Base-by-base conservation (phyloP, 2,113 vertebrate species). In the Peromyscus californicus region DNA sequence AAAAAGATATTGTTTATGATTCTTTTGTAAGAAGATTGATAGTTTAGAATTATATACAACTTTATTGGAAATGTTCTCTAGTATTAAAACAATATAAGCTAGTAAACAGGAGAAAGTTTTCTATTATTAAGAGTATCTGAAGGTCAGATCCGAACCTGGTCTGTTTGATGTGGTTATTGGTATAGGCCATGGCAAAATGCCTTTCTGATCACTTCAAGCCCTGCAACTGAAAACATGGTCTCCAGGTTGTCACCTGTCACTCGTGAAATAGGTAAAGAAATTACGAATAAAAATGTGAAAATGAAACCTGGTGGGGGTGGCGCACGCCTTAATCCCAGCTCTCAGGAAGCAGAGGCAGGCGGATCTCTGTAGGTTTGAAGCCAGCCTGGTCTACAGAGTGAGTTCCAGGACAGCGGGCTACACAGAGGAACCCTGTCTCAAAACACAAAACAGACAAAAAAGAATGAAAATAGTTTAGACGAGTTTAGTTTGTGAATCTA, bases 21-120 rank as follows among this genome's bases (percentile, higher is more conserved):
- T 93, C 51, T 93, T 96, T 96, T 94, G 54, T 57, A 80, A 83
- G 94, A 85, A 92, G 29, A 89, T 26, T 84, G 57, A n/a, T 90
- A 12, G 69, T 92, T 97, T 89, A 92, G 93, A 90, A 83, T 78
- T 83, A 59, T 74, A 45, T 33, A 54, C n/a, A 11, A 90, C 79
- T 83, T 88, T 59, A 61, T 84, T 80, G 75, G 94, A 96, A 78
- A 45, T 90, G 11, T 78, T 31, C 76, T 0, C 70, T 76, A 69
- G 57, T 72, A 24, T 93, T 96, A 89, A 84, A 96, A 24, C 51
- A 45, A 61, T 4, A 3, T 70, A 88, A 21, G 31, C 70, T 82
- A 45, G 22, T 72, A 65, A 80, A 12, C 79, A 87, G 19, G 33
- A 90, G 57, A 69, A 51, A 24, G 48, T 67, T 65, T 94, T 91